Conservation (phyloP, 2,113 vertebrate genomes). For the Seriola quinqueradiata region DNA sequence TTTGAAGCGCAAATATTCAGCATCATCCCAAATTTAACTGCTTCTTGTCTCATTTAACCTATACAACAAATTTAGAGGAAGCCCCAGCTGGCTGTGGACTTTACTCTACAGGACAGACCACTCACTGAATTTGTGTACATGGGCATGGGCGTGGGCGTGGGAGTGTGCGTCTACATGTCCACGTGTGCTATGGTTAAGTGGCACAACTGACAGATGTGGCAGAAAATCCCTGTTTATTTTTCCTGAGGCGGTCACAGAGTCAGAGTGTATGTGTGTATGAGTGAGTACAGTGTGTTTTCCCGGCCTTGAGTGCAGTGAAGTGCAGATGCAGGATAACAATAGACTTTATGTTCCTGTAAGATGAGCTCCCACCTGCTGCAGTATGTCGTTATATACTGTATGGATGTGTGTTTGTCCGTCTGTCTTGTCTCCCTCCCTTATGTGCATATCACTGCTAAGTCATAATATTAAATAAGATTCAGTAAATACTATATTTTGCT, state of each 20-base stretch:
- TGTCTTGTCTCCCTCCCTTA: background rate
- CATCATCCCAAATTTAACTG: conserved; percentile 4
- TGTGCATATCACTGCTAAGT: background rate
- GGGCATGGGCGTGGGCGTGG: background rate
- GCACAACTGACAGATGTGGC: conserved; percentile 64
- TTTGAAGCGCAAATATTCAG: conserved; percentile 18
- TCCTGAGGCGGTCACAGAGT: conserved; percentile 34
- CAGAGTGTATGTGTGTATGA: background rate
- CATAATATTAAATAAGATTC: conserved; percentile 23
- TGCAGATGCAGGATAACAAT: conserved; percentile 68
- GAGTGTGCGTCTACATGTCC: background rate
- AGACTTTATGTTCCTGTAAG: conserved; percentile 68
- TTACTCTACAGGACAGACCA: background rate
- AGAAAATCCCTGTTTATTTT: conserved; percentile 72
- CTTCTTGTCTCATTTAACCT: background rate
- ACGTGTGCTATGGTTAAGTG: conserved; percentile 42
- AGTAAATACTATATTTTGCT: background rate
- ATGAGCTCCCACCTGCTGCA: conserved; percentile 77
- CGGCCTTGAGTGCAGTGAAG: conserved; percentile 49
- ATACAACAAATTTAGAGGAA: background rate
- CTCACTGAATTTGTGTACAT: background rate
- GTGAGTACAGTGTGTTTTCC: conserved; percentile 25
- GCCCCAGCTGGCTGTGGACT: background rate
- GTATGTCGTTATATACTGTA: conserved; percentile 46
- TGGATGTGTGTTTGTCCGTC: conserved; percentile 38